A percentile compares a stretch with the other conserved stretches of the same genome.
These are phyloP conservation scores for Leptinotarsa texana DNA, from an alignment of 1,140 invertebrate species.

Conservation along the genomic window DNA sequence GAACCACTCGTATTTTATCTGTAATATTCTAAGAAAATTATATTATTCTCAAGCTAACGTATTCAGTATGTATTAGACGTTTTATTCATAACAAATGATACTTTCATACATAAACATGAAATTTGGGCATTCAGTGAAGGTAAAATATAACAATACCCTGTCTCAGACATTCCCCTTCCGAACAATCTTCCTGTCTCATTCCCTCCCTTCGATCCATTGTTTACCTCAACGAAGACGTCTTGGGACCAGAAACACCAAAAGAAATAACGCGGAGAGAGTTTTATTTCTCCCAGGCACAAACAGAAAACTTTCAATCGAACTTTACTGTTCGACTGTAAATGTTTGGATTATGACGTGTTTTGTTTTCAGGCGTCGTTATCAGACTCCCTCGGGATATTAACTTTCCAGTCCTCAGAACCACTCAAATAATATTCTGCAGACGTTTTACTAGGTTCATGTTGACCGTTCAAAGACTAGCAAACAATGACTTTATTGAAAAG, in stretches of 20 bases:
- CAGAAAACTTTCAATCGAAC: constrained; percentile 50
- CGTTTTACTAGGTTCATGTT: background rate
- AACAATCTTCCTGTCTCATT: background rate
- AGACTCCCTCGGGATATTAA: constrained; percentile 45
- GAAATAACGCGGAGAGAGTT: background rate
- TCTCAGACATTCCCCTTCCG: background rate
- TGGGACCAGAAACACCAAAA: background rate
- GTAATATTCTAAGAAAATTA: too few relatives aligned
- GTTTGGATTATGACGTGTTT: constrained; percentile 46
- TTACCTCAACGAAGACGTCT: background rate
- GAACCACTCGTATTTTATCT: too few relatives aligned
- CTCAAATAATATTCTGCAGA: constrained; percentile 34
- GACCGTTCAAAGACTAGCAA: background rate
- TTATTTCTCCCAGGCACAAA: constrained; percentile 23
- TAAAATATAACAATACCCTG: too few relatives aligned
- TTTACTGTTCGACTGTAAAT: constrained; percentile 41
- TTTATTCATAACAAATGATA: too few relatives aligned
- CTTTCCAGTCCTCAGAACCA: constrained; percentile 46
- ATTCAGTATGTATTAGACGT: too few relatives aligned
- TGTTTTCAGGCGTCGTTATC: constrained; percentile 44
- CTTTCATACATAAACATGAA: too few relatives aligned
- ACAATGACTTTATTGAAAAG: background rate
- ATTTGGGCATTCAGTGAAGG: too few relatives aligned
- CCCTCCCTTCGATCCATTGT: background rate
- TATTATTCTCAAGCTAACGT: too few relatives aligned